Percentiles rank a stretch among this genome's conserved stretches.
Conservation (phyloP, 2,888 invertebrate species). For the Chouioia cunea region DNA sequence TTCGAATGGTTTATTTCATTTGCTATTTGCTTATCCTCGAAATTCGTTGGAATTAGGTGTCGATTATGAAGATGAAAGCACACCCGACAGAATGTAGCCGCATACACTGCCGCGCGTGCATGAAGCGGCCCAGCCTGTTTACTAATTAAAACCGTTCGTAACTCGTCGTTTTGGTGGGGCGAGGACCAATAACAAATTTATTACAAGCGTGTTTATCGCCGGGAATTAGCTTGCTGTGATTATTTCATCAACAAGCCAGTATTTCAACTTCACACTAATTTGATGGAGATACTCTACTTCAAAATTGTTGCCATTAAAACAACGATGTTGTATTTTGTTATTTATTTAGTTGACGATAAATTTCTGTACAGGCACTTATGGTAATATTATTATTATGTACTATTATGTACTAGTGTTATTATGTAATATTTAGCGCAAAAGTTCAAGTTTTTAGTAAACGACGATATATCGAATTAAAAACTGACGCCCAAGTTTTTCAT, state of each 20-base stretch:
- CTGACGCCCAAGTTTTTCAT: no score
- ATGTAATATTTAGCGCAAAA: no score
- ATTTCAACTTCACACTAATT: no score
- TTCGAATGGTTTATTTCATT: not conserved
- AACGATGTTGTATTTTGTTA: no score
- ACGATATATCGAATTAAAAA: no score
- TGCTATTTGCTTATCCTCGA: not conserved
- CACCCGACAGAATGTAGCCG: not conserved
- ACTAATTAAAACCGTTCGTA: conserved; percentile 26
- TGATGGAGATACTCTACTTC: no score
- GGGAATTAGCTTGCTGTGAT: not conserved
- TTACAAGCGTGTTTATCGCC: not conserved
- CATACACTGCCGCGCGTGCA: not conserved
- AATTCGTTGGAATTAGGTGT: conserved; percentile 9
- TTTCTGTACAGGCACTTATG: no score
- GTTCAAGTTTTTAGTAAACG: no score
- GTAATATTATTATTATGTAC: no score
- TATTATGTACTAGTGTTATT: no score
- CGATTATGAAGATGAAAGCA: conserved; percentile 21
- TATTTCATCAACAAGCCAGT: not conserved
- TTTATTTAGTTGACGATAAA: no score
- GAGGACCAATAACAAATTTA: conserved; percentile 31
- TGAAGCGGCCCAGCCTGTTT: not conserved
- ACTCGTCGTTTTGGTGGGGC: conserved; percentile 18
- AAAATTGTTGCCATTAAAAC: no score